Conservation (phyloP, 2,113 vertebrate species). For the Phylloscopus trochiloides region DNA sequence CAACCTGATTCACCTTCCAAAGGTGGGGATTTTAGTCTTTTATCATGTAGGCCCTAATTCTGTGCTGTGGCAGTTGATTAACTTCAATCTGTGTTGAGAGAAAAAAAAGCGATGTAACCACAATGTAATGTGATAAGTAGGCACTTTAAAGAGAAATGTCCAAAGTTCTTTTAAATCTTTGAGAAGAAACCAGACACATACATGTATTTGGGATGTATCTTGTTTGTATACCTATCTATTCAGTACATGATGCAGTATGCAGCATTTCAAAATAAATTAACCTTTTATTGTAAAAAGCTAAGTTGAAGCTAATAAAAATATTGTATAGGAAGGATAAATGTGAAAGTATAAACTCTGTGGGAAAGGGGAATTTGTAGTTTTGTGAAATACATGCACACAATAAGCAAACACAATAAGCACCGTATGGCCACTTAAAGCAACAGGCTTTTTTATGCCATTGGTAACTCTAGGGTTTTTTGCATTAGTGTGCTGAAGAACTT, state of each 20-base stretch:
- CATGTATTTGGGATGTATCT: background rate
- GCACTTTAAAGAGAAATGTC: background rate
- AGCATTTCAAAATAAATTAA: background rate
- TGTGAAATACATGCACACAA: background rate
- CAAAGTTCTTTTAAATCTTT: background rate
- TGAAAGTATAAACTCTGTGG: background rate
- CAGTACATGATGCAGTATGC: background rate
- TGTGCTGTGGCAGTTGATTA: background rate
- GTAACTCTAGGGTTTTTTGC: background rate
- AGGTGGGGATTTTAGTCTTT: background rate
- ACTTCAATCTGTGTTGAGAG: background rate
- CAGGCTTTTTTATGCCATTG: background rate
- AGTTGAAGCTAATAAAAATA: background rate
- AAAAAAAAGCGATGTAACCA: background rate
- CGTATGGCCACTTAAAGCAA: background rate
- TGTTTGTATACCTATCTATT: background rate
- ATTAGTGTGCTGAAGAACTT: background rate
- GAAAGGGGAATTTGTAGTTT: background rate
- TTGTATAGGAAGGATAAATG: background rate
- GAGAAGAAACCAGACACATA: background rate
- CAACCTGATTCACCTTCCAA: background rate
- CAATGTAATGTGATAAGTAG: background rate
- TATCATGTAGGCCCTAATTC: background rate
- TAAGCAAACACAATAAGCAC: background rate
- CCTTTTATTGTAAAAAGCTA: background rate